Evolutionary conservation across 2,888 invertebrate species (phyloP).

Genomic region (Hesperia comma): DNA sequence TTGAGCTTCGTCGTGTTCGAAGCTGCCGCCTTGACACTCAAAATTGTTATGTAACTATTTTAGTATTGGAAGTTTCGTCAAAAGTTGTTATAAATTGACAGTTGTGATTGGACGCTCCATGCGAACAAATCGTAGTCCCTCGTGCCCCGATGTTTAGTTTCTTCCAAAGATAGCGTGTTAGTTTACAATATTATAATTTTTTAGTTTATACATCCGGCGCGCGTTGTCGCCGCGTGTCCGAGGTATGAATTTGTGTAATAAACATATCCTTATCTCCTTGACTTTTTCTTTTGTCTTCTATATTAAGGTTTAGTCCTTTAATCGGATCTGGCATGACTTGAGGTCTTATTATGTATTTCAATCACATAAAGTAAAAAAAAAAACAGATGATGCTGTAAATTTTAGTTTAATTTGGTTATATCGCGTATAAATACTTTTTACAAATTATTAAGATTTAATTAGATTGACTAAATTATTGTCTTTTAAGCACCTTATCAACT

Average conservation of each 20-base stretch:
- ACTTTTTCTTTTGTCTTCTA: conserved; percentile 47
- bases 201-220: conserved; percentile 63
- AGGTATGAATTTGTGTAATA: conserved; percentile 80
- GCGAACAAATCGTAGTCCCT: conserved; percentile 55
- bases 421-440: too few relatives aligned
- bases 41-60: conserved; percentile 51
- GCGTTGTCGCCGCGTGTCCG: conserved; percentile 55
- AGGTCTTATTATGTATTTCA: too few relatives aligned
- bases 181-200: conserved; percentile 68
- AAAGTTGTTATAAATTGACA: conserved; percentile 44
- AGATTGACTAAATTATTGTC: too few relatives aligned
- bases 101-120: conserved; percentile 45
- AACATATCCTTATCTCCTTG: conserved; percentile 81
- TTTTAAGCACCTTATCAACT: too few relatives aligned
- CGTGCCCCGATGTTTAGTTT: conserved; percentile 70
- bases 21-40: conserved; percentile 49
- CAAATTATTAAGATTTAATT: too few relatives aligned
- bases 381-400: too few relatives aligned
- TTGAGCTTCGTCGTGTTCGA: conserved; percentile 20
- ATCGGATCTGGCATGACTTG: too few relatives aligned
- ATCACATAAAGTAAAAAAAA: too few relatives aligned
- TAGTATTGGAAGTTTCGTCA: conserved; percentile 54
- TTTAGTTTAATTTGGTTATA: too few relatives aligned
- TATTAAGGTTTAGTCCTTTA: neutral
- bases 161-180: conserved; percentile 82